Percentiles rank a stretch among this genome's conserved stretches.
These are phyloP conservation scores for Wiebesia pumilae DNA, from an alignment of 1,140 invertebrate genomes.

Conservation along the genomic window DNA sequence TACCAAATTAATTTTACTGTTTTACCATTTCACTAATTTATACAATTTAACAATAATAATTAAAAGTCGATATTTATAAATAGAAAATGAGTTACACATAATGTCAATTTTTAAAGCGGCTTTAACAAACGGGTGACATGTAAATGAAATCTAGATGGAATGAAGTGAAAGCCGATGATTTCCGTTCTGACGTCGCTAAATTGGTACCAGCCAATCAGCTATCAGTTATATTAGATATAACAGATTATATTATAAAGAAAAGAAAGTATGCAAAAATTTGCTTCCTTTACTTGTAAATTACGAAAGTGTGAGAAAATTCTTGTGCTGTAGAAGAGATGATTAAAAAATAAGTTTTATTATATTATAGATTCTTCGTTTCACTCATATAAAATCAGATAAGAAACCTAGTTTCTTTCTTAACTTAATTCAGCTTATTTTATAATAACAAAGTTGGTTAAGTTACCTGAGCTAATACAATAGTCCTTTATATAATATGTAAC, in stretches of 20 bases:
- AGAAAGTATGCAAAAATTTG: not conserved
- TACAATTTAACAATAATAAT: not conserved
- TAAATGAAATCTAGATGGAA: conserved; percentile 42
- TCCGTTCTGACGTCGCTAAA: not conserved
- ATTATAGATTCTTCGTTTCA: not conserved
- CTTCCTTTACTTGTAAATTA: not conserved
- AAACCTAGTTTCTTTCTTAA: not conserved
- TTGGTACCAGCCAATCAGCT: conserved; percentile 50
- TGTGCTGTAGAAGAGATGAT: not conserved
- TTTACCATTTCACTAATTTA: not conserved
- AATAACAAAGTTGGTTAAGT: not conserved
- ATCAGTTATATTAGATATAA: conserved; percentile 2
- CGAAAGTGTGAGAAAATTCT: not conserved
- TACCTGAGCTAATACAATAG: not conserved
- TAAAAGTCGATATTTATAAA: not conserved
- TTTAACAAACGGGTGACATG: not conserved
- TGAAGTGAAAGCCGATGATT: conserved; percentile 33
- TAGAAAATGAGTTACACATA: not conserved
- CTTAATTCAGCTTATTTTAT: conserved; percentile 1
- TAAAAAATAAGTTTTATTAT: conserved; percentile 23
- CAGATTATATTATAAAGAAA: not conserved
- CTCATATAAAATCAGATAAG: conserved; percentile 8
- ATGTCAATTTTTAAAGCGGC: conserved; percentile 6
- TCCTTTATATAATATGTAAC: not conserved
- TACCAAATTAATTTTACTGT: too few relatives aligned